Base-by-base conservation (phyloP, 2,113 vertebrate species). In the Mesocricetus auratus region DNA sequence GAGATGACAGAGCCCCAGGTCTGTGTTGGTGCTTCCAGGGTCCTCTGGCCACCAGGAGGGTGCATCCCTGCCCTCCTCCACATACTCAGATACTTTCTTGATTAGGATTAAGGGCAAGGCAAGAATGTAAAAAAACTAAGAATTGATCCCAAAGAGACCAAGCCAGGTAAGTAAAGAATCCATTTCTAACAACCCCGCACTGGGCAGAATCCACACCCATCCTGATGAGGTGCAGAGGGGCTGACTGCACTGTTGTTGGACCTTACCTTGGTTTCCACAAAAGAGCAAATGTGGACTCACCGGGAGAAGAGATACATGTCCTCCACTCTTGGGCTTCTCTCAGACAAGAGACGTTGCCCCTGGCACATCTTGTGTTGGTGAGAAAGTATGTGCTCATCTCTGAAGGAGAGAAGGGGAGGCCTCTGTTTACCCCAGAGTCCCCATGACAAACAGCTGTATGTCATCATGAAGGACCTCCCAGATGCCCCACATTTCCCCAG, bases 31-130 rank as follows among this genome's bases (percentile, higher is more conserved):
- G 1, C 13, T 39, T 9, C 47, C 58, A 56, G 69, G 31, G 36
- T 26, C 6, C 11, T 78, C 36, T 2, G 2, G 15, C 0, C 2
- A 1, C 66, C 68, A 9, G 0, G 1, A 62, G 10, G 47, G 21
- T 64, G 68, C 9, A 6, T 4, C 33, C 68, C 42, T 3, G 36
- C 53, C 50, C 45, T 21, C 31, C 29, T 24, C 39, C 58, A 85
- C 33, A 73, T 8, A 64, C 3, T 56, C 64, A 88, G 36, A 50
- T 5, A 33, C 31, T 53, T 33, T 19, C 24, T 60, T n/a, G 1
- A 24, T 9, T 45, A 62, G 45, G 47, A 33, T 73, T 17, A 15
- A 1, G 26, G 0, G 15, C 4, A 68, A 0, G 4, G n/a, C 21
- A 66, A 86, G 33, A 31, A 69, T 2, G 1, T 22, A n/a, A 26